phyloP scores from a whole-genome alignment of 2,888 invertebrate species.

The Ariolimax columbianus region DNA sequence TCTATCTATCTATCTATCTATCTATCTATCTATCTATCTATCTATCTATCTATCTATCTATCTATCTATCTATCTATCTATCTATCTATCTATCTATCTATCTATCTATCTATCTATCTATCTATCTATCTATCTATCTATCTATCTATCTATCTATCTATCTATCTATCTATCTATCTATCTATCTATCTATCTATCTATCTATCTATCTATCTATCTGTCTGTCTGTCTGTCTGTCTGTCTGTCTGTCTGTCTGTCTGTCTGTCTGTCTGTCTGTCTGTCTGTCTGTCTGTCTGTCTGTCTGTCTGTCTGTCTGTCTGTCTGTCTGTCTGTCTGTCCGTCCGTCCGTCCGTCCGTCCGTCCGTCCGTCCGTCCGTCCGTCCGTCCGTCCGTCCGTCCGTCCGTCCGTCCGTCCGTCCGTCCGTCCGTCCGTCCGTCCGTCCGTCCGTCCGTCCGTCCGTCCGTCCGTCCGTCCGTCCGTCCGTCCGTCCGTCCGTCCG shows the following conservation, averaged over 20 bases:
- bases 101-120: background rate
- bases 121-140: constrained; percentile 8
- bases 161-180: background rate
- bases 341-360: too few relatives aligned
- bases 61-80: constrained; percentile 10
- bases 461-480: too few relatives aligned
- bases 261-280: background rate
- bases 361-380: too few relatives aligned
- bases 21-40: constrained; percentile 18
- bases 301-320: too few relatives aligned
- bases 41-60: constrained; percentile 18
- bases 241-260: background rate
- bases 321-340: too few relatives aligned
- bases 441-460: too few relatives aligned
- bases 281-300: background rate
- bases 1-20: constrained; percentile 18
- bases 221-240: background rate
- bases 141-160: background rate
- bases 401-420: too few relatives aligned
- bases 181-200: background rate
- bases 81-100: background rate
- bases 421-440: too few relatives aligned
- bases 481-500: too few relatives aligned
- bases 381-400: too few relatives aligned
- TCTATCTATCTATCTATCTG: background rate